Percentiles rank a stretch among this genome's conserved stretches.
Evolutionary conservation across 2,113 vertebrate genomes (phyloP).

Genomic region (Chloebia gouldiae): DNA sequence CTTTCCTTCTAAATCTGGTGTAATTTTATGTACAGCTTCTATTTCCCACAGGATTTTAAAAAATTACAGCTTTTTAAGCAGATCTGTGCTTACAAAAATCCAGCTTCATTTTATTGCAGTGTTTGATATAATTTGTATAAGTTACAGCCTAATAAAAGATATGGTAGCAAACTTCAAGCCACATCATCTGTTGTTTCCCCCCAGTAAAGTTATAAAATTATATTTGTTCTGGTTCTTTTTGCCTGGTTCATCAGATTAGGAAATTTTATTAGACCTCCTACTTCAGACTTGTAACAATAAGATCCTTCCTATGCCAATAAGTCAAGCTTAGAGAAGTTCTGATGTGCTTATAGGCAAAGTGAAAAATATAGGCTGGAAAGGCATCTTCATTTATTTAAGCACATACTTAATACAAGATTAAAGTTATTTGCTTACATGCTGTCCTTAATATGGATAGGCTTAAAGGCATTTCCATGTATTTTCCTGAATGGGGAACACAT

Average conservation of each 20-base stretch:
- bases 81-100: conserved; percentile 4
- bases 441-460: conserved; percentile 42
- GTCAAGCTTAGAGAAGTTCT: conserved; percentile 31
- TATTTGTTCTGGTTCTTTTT: conserved; percentile 28
- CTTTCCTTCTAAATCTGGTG: not conserved
- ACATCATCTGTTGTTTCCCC: not conserved
- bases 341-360: not conserved
- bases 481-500: conserved; percentile 17
- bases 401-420: conserved; percentile 55
- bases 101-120: not conserved
- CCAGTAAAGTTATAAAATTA: conserved; percentile 10
- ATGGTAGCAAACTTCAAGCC: conserved; percentile 9
- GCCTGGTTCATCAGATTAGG: conserved; percentile 49
- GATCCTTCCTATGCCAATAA: conserved; percentile 17
- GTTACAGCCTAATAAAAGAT: conserved; percentile 37
- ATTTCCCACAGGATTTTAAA: not conserved
- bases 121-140: not conserved
- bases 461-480: conserved; percentile 48
- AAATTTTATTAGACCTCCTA: conserved; percentile 47
- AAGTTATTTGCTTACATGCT: conserved; percentile 57
- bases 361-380: conserved; percentile 20
- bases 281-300: conserved; percentile 7
- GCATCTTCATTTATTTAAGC: conserved; percentile 51
- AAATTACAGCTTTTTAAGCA: conserved; percentile 8
- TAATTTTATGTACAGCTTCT: conserved; percentile 9